Conservation (phyloP, 2,888 invertebrate species). For the Bedellia somnulentella region DNA sequence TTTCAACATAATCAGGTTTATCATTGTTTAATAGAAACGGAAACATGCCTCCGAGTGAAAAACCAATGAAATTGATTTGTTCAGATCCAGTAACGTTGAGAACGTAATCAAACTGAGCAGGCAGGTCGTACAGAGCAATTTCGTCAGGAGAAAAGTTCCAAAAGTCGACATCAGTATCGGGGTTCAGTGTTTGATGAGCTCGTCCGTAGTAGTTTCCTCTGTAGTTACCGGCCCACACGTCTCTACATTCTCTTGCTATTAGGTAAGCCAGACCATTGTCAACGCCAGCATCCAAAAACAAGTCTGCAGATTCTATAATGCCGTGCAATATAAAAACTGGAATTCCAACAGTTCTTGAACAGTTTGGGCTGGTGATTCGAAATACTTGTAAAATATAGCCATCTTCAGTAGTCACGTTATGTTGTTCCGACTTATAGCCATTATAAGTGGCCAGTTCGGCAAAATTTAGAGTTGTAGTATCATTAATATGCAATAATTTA, state of each 20-base stretch:
- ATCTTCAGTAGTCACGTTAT: constrained; percentile 4
- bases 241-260: too few relatives aligned
- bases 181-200: neutral
- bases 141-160: constrained; percentile 5
- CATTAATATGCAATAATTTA: too few relatives aligned
- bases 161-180: constrained; percentile 3
- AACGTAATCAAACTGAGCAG: constrained; percentile 2
- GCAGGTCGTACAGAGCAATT: constrained; percentile 4
- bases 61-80: constrained; percentile 3
- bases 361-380: neutral
- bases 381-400: constrained; percentile 1
- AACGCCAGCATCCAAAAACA: constrained; percentile 3
- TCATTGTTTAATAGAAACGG: too few relatives aligned
- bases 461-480: too few relatives aligned
- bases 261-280: too few relatives aligned
- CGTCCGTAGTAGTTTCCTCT: constrained; percentile 2
- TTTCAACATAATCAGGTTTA: too few relatives aligned
- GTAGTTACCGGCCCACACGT: too few relatives aligned
- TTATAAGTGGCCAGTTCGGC: neutral
- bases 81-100: neutral
- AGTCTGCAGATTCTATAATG: constrained; percentile 1
- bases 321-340: constrained; percentile 4
- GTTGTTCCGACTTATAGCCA: neutral
- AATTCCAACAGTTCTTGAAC: neutral
- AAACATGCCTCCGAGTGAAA: constrained; percentile 4